A percentile compares a stretch with the other conserved stretches of the same genome.
These are phyloP conservation scores for Saguinus oedipus DNA, from an alignment of 2,797 vertebrate genomes.

Conservation along the genomic window DNA sequence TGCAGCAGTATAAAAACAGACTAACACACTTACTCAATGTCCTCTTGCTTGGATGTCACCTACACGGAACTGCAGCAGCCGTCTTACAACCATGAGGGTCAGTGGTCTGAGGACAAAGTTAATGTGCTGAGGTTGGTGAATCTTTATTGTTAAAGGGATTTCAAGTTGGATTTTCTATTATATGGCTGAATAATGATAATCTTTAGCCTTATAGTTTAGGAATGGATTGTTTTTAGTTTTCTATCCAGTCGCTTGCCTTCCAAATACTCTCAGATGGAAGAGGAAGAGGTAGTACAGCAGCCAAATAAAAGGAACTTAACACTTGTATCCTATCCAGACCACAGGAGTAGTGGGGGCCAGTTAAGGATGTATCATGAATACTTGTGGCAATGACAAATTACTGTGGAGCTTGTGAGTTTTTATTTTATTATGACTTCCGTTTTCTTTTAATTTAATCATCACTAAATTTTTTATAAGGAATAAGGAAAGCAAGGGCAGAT, in stretches of 20 bases:
- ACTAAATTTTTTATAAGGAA: conserved; percentile 72
- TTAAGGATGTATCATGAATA: not conserved
- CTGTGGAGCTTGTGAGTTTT: conserved; percentile 11
- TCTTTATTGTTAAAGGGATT: not conserved
- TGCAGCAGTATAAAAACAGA: not conserved
- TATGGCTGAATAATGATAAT: not conserved
- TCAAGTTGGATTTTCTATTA: not conserved
- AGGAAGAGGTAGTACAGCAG: not conserved
- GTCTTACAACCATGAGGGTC: not conserved
- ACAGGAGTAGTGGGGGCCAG: not conserved
- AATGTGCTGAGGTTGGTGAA: not conserved
- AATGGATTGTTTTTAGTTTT: conserved; percentile 5
- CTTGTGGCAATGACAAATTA: conserved; percentile 50
- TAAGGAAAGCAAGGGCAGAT: conserved; percentile 57
- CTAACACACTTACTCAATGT: not conserved
- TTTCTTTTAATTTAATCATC: conserved; percentile 72
- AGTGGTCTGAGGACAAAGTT: not conserved
- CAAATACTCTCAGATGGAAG: not conserved
- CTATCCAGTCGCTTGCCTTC: not conserved
- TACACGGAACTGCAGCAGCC: not conserved
- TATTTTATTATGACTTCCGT: conserved; percentile 62
- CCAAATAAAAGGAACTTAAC: not conserved
- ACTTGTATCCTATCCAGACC: not conserved
- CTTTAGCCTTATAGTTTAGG: not conserved
- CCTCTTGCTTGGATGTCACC: not conserved